Evolutionary conservation across 2,888 invertebrate genomes (phyloP).

Genomic region (Caenorhabditis wallacei): DNA sequence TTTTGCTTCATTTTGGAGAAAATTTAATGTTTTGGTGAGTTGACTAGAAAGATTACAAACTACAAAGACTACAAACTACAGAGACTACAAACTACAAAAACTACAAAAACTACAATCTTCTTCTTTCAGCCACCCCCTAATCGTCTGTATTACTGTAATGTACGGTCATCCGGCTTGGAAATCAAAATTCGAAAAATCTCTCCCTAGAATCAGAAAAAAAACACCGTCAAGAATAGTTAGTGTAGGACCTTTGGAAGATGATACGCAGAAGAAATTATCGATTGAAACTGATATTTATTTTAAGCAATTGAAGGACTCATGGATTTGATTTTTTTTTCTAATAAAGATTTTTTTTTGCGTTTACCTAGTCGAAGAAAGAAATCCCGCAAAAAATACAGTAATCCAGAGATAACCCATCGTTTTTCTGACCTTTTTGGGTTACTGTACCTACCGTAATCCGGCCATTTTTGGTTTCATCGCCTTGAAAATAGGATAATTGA

Average conservation of each 20-base stretch:
- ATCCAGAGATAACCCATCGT: too few species aligned
- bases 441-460: too few species aligned
- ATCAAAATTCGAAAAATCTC: background rate
- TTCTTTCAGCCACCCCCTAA: constrained; percentile 36
- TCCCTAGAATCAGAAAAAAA: background rate
- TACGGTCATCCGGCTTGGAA: constrained; percentile 38
- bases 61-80: too few species aligned
- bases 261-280: constrained; percentile 14
- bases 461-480: too few species aligned
- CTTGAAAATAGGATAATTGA: too few species aligned
- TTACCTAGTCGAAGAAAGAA: too few species aligned
- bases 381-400: too few species aligned
- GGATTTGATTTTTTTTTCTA: constrained; percentile 13
- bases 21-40: constrained; percentile 25
- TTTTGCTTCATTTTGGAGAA: constrained; percentile 28
- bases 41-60: too few species aligned
- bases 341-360: too few species aligned
- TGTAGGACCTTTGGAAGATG: constrained; percentile 19
- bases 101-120: too few species aligned
- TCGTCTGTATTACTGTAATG: constrained; percentile 23
- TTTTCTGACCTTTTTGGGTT: too few species aligned
- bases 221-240: background rate
- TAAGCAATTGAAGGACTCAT: constrained; percentile 39
- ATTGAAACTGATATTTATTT: constrained; percentile 48
- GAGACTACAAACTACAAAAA: too few species aligned